These are phyloP conservation scores for Triplophysa bombifrons DNA, from an alignment of 2,797 vertebrate genomes.

Conservation along the genomic window DNA sequence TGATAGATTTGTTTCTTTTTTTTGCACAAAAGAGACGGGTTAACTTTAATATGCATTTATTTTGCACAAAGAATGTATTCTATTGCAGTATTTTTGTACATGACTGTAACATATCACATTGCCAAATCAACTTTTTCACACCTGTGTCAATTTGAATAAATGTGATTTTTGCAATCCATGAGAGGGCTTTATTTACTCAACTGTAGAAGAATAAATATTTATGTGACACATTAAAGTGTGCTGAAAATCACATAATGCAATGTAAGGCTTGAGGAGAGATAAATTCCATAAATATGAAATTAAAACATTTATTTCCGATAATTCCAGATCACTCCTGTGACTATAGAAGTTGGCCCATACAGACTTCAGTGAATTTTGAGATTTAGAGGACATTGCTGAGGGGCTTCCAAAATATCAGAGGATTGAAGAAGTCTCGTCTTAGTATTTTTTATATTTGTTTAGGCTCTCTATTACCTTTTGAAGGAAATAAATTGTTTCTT, in stretches of 20 bases:
- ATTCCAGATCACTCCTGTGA: conserved; percentile 16
- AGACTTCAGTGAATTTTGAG: conserved; percentile 8
- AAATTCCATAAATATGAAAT: background rate
- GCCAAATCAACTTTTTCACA: conserved; percentile 6
- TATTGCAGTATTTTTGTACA: conserved; percentile 32
- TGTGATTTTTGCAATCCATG: conserved; percentile 20
- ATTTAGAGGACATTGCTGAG: conserved; percentile 37
- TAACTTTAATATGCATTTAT: conserved; percentile 34
- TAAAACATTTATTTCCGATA: conserved; percentile 33
- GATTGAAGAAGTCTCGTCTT: conserved; percentile 13
- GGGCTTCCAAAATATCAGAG: conserved; percentile 3
- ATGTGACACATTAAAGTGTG: background rate
- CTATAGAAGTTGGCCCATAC: conserved; percentile 7
- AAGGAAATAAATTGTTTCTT: background rate
- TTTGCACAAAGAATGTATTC: conserved; percentile 26
- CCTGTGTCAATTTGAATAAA: conserved; percentile 42
- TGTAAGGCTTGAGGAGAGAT: background rate
- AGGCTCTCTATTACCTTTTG: conserved; percentile 4
- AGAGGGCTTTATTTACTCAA: background rate
- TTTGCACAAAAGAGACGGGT: conserved; percentile 1
- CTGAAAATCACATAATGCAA: conserved; percentile 26
- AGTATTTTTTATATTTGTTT: background rate
- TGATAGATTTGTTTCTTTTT: background rate
- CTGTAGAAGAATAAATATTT: background rate
- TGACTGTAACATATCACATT: background rate